Percentiles rank a stretch among this genome's conserved stretches.
These are phyloP conservation scores for Drosophila parthenogenetica DNA, from an alignment of 2,888 invertebrate genomes.

Conservation along the genomic window DNA sequence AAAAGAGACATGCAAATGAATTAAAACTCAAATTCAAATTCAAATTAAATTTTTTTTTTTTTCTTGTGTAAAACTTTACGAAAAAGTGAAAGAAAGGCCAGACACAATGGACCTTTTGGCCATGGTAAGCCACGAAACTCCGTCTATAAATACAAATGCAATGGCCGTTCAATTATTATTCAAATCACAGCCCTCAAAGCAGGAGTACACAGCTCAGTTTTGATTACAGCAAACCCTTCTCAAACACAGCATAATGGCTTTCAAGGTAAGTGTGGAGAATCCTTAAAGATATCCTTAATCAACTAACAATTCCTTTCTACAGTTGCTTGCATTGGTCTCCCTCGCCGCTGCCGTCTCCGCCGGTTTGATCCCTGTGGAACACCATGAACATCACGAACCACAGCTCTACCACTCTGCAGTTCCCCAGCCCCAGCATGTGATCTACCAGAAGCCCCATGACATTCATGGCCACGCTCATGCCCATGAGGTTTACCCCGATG, in stretches of 20 bases:
- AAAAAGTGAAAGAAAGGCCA: slow-evolving; percentile 78
- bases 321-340: slow-evolving; percentile 71
- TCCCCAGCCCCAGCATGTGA: slow-evolving; percentile 65
- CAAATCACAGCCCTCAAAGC: slow-evolving; percentile 72
- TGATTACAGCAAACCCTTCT: slow-evolving; percentile 31
- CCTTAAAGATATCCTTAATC: background rate
- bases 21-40: slow-evolving; percentile 57
- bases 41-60: slow-evolving; percentile 19
- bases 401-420: slow-evolving; percentile 47
- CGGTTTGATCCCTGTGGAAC: slow-evolving; percentile 73
- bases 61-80: slow-evolving; percentile 50
- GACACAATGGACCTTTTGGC: slow-evolving; percentile 54
- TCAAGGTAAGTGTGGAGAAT: slow-evolving; percentile 72
- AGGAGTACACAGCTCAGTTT: slow-evolving; percentile 72
- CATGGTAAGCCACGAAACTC: slow-evolving; percentile 47
- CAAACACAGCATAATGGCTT: slow-evolving; percentile 72
- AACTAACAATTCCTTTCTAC: background rate
- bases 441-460: slow-evolving; percentile 75
- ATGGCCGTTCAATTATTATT: slow-evolving; percentile 74
- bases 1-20: slow-evolving; percentile 74
- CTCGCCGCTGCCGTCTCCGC: slow-evolving; percentile 69
- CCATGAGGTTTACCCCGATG: slow-evolving; percentile 78
- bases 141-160: slow-evolving; percentile 81
- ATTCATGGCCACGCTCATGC: slow-evolving; percentile 57
- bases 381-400: slow-evolving; percentile 60